Conservation (phyloP, 2,113 vertebrate genomes). For the Lycocorax pyrrhopterus region DNA sequence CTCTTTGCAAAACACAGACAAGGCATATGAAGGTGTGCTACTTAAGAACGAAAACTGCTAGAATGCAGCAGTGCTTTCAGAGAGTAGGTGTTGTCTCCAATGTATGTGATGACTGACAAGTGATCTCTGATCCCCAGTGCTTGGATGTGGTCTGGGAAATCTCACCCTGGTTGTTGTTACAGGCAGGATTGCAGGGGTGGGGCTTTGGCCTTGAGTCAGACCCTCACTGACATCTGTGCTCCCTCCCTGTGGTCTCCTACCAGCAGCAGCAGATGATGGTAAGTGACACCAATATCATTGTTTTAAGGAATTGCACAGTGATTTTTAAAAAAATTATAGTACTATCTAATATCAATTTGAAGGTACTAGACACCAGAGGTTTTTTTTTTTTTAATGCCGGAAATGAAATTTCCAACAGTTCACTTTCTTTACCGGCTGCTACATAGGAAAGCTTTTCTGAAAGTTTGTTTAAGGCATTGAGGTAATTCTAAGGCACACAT, state of each 20-base stretch:
- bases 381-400: neutral
- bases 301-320: neutral
- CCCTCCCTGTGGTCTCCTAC: neutral
- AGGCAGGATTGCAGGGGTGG: neutral
- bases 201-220: neutral
- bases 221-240: neutral
- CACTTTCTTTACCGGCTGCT: neutral
- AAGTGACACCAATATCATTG: neutral
- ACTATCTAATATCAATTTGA: neutral
- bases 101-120: neutral
- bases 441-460: neutral
- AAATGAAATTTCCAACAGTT: neutral
- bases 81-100: accelerated
- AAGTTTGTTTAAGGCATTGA: neutral
- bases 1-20: neutral
- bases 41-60: neutral
- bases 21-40: neutral
- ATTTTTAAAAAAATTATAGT: neutral
- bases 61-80: neutral
- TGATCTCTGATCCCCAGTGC: neutral
- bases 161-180: neutral
- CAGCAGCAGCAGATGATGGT: neutral
- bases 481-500: neutral
- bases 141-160: neutral
- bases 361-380: neutral